These are phyloP conservation scores for Aplocera efformata DNA, from an alignment of 2,888 invertebrate genomes.

Conservation along the genomic window DNA sequence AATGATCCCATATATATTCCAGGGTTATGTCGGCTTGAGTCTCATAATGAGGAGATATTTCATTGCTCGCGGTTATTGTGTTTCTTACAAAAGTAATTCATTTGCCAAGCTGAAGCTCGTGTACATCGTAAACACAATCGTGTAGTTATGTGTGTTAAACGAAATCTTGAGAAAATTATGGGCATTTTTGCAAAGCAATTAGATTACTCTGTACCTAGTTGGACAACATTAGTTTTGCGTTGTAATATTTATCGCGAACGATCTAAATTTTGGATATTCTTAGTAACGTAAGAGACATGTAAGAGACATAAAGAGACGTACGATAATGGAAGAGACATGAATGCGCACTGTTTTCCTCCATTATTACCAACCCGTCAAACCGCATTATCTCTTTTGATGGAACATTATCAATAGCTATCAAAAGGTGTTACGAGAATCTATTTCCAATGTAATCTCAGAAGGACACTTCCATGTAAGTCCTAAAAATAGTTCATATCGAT, in stretches of 20 bases:
- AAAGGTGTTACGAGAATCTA: conserved; percentile 27
- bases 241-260: not conserved
- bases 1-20: conserved; percentile 15
- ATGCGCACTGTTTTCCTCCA: conserved; percentile 8
- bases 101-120: conserved; percentile 19
- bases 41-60: conserved; percentile 31
- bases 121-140: conserved; percentile 17
- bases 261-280: no score
- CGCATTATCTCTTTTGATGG: conserved; percentile 23
- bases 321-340: not conserved
- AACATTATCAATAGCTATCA: conserved; percentile 17
- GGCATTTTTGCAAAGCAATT: conserved; percentile 6
- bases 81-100: conserved; percentile 28
- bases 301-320: no score
- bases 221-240: conserved; percentile 2
- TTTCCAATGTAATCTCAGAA: conserved; percentile 23
- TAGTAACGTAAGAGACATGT: no score
- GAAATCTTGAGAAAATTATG: conserved; percentile 13
- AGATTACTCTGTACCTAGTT: conserved; percentile 13
- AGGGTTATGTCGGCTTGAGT: conserved; percentile 21
- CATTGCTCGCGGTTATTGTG: conserved; percentile 28
- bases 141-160: conserved; percentile 13
- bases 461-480: conserved; percentile 19
- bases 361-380: conserved; percentile 21
- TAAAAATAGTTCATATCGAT: not conserved